phyloP scores from a whole-genome alignment of 1,140 invertebrate species.

The Caenorhabditis briggsae region DNA sequence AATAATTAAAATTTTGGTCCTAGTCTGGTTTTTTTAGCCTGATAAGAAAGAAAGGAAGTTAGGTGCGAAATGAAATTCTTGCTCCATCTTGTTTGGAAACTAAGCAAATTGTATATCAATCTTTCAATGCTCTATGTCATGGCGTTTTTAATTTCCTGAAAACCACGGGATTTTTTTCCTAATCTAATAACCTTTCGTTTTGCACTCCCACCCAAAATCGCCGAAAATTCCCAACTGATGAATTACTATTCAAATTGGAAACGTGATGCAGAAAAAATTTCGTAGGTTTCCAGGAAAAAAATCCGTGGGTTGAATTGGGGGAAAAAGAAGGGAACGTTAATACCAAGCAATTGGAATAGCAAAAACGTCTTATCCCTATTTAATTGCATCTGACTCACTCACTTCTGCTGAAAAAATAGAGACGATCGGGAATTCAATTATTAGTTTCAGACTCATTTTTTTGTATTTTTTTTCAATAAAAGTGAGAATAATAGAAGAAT shows the following conservation, averaged over 20 bases:
- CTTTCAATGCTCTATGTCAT: background rate
- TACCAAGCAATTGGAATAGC: conserved; percentile 31
- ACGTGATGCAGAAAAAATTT: background rate
- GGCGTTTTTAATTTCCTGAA: background rate
- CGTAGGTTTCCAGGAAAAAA: background rate
- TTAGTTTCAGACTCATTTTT: too few species aligned
- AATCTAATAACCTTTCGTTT: background rate
- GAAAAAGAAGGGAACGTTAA: background rate
- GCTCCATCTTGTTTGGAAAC: too few species aligned
- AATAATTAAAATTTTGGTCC: too few species aligned
- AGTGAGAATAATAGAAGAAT: background rate
- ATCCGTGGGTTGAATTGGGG: too few species aligned
- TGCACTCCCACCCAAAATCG: background rate
- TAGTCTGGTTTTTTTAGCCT: too few species aligned
- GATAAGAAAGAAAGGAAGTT: too few species aligned
- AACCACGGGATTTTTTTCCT: background rate
- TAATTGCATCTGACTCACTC: conserved; percentile 33
- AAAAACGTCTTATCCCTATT: conserved; percentile 44
- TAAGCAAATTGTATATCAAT: background rate
- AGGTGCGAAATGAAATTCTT: too few species aligned
- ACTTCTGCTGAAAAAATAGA: too few species aligned
- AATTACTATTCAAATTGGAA: background rate
- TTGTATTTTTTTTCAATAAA: too few species aligned
- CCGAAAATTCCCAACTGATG: background rate
- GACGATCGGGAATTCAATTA: too few species aligned